phyloP scores from a whole-genome alignment of 2,888 invertebrate genomes.

The Luperina testacea region DNA sequence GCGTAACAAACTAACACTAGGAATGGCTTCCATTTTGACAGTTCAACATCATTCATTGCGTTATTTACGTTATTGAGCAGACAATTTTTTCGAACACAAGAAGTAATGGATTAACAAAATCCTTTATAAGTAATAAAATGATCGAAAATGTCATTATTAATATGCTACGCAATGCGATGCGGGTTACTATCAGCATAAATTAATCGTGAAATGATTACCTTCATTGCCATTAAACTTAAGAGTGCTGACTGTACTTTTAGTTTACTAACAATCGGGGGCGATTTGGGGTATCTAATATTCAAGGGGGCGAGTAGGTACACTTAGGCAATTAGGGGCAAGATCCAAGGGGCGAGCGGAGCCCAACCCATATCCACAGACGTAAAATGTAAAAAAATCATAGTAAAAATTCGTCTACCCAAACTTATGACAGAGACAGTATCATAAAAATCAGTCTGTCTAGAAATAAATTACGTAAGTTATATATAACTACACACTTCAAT shows the following conservation, averaged over 20 bases:
- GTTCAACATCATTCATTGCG: neutral
- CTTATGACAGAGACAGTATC: no score
- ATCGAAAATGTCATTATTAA: neutral
- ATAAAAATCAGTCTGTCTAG: neutral
- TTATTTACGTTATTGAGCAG: neutral
- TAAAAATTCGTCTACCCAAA: neutral
- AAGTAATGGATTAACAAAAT: neutral
- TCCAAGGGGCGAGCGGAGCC: no score
- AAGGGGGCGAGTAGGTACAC: no score
- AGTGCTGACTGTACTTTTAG: no score
- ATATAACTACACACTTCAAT: neutral
- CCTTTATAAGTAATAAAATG: neutral
- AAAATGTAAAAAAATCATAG: neutral
- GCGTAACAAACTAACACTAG: neutral
- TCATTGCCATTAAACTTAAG: no score
- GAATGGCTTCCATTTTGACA: neutral
- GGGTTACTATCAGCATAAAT: neutral
- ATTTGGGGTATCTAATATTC: no score
- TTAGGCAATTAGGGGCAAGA: no score
- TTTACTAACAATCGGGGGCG: no score
- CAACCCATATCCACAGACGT: no score
- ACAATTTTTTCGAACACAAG: neutral
- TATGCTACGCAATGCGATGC: neutral
- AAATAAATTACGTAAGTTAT: slow-evolving; percentile 1
- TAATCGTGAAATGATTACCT: neutral